These are phyloP conservation scores for Gasteruption jaculator DNA, from an alignment of 2,888 invertebrate species.

Conservation along the genomic window DNA sequence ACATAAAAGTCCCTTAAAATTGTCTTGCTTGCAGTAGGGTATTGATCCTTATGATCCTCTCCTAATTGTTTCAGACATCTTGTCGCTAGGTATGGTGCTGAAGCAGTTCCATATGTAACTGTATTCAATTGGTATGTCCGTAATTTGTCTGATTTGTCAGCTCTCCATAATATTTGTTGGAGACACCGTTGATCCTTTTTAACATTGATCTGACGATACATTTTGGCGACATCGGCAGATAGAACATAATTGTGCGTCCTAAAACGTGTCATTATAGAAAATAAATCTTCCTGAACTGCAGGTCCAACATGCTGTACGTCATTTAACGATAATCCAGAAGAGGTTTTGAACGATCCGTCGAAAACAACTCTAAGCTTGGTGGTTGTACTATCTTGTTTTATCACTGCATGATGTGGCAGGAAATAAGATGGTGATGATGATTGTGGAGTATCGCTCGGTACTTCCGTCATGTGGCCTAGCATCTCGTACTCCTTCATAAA, in stretches of 20 bases:
- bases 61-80: conserved; percentile 4
- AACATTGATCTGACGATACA: conserved; percentile 26
- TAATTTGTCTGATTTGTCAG: neutral
- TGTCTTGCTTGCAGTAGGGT: neutral
- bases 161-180: conserved; percentile 31
- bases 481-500: conserved; percentile 1
- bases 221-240: conserved; percentile 32
- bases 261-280: conserved; percentile 15
- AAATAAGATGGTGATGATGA: too few species aligned
- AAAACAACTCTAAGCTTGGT: conserved; percentile 32
- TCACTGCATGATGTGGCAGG: conserved; percentile 30
- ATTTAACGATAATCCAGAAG: conserved; percentile 27
- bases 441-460: too few species aligned
- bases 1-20: conserved; percentile 4
- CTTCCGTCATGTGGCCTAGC: too few species aligned
- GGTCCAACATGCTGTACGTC: conserved; percentile 26
- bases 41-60: neutral
- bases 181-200: conserved; percentile 17
- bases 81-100: conserved; percentile 6
- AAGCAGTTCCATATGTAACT: conserved; percentile 3
- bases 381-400: conserved; percentile 20
- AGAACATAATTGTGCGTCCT: conserved; percentile 14
- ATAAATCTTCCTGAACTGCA: conserved; percentile 15
- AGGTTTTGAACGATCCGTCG: conserved; percentile 26
- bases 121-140: conserved; percentile 3